Conservation (phyloP, 2,888 invertebrate species). For the Troides oblongomaculatus region DNA sequence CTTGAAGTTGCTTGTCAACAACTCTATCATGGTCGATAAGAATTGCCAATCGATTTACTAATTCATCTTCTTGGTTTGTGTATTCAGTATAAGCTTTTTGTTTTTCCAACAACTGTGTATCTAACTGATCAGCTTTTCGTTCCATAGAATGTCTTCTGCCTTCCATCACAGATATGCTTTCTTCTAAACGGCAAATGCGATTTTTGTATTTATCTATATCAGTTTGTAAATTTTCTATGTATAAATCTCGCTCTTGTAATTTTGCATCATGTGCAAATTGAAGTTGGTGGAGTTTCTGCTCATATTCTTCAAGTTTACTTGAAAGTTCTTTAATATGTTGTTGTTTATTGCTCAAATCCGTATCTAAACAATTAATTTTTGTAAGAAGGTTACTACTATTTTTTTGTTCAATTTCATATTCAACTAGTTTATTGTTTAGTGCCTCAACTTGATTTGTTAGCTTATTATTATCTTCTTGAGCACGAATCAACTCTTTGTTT, state of each 20-base stretch:
- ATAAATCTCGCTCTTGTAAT: constrained; percentile 86
- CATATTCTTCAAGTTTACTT: constrained; percentile 55
- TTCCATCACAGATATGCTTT: constrained; percentile 81
- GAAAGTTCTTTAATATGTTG: constrained; percentile 56
- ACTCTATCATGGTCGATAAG: constrained; percentile 82
- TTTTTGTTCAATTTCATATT: constrained; percentile 66
- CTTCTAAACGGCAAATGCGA: constrained; percentile 83
- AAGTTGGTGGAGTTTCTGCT: constrained; percentile 61
- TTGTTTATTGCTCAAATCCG: constrained; percentile 63
- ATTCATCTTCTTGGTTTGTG: constrained; percentile 81
- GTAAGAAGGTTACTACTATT: constrained; percentile 63
- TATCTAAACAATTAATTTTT: constrained; percentile 62
- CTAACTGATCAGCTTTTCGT: constrained; percentile 81
- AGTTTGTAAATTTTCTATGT: constrained; percentile 85
- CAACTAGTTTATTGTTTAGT: constrained; percentile 64
- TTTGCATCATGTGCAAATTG: constrained; percentile 82
- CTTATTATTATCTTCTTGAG: constrained; percentile 51
- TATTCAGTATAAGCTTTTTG: constrained; percentile 81
- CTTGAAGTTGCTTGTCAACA: constrained; percentile 82
- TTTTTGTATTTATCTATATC: constrained; percentile 83
- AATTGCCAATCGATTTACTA: constrained; percentile 81
- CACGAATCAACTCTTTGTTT: constrained; percentile 50
- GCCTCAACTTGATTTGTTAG: constrained; percentile 55
- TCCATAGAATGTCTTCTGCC: constrained; percentile 81
- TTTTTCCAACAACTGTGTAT: constrained; percentile 80